Percentiles rank a stretch among this genome's conserved stretches.
Conservation (phyloP, 2,888 invertebrate species). For the Apotomis betuletana region DNA sequence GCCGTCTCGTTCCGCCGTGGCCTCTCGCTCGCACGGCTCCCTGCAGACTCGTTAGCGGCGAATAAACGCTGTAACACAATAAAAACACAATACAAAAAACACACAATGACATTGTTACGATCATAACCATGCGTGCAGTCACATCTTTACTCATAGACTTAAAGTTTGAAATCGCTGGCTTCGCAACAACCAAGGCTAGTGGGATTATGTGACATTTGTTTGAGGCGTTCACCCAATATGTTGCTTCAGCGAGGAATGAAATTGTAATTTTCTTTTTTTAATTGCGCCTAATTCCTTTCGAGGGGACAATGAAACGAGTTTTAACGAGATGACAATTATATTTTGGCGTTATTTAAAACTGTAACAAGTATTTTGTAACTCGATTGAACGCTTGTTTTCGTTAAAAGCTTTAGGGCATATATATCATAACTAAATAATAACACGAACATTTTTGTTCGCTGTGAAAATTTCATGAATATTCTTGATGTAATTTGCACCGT, state of each 20-base stretch:
- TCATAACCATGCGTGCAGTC: conserved; percentile 30
- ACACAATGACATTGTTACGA: conserved; percentile 58
- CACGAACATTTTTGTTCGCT: too few relatives aligned
- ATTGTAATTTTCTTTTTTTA: conserved; percentile 78
- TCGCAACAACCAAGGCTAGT: conserved; percentile 43
- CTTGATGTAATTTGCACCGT: background rate
- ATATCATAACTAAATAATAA: background rate
- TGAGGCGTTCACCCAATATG: conserved; percentile 80
- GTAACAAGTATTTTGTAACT: conserved; percentile 42
- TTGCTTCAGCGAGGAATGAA: conserved; percentile 64
- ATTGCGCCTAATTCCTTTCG: conserved; percentile 67
- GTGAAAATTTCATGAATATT: background rate
- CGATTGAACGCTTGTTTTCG: conserved; percentile 37
- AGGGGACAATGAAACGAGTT: conserved; percentile 39
- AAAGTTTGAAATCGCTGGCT: conserved; percentile 48
- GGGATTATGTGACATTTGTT: conserved; percentile 73
- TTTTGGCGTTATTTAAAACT: conserved; percentile 41
- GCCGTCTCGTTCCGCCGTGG: conserved; percentile 51
- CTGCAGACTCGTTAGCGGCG: conserved; percentile 76
- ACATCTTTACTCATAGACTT: conserved; percentile 38
- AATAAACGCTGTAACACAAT: conserved; percentile 78
- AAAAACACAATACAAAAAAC: conserved; percentile 78
- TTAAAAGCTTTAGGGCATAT: conserved; percentile 29
- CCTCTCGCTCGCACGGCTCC: conserved; percentile 63
- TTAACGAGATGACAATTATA: conserved; percentile 39